Evolutionary conservation across 2,797 vertebrate genomes (phyloP).

Genomic region (Melanotaenia trifasciata): DNA sequence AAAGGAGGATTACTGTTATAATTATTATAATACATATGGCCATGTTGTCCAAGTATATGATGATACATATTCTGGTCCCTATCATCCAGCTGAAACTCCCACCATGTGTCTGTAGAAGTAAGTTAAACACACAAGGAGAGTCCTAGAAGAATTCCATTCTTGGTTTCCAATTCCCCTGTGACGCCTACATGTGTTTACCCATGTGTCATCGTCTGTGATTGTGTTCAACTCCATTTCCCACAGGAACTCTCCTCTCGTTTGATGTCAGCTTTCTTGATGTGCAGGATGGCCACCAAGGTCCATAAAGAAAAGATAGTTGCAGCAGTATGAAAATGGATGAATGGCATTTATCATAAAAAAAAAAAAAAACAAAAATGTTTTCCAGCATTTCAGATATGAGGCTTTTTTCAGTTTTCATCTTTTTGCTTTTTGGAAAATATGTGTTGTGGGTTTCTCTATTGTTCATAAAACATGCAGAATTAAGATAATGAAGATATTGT

Average conservation of each 20-base stretch:
- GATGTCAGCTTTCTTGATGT: not conserved
- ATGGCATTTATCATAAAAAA: not conserved
- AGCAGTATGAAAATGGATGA: not conserved
- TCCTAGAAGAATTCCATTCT: not conserved
- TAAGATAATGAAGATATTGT: not conserved
- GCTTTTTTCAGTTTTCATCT: no score
- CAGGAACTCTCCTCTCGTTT: not conserved
- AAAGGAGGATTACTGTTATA: not conserved
- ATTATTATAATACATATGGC: not conserved
- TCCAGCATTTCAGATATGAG: no score
- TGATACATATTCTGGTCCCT: not conserved
- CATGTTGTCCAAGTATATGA: not conserved
- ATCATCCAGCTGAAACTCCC: not conserved
- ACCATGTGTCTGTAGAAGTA: not conserved
- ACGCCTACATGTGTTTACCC: not conserved
- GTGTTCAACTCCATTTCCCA: not conserved
- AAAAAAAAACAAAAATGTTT: not conserved
- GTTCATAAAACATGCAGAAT: not conserved
- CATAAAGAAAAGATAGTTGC: not conserved
- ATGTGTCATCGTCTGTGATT: not conserved
- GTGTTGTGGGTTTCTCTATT: not conserved
- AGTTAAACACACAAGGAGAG: not conserved
- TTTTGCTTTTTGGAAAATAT: not conserved
- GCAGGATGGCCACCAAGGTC: not conserved
- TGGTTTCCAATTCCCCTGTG: not conserved